These are phyloP conservation scores for Chymomyza costata DNA, from an alignment of 1,140 invertebrate genomes.

Conservation along the genomic window DNA sequence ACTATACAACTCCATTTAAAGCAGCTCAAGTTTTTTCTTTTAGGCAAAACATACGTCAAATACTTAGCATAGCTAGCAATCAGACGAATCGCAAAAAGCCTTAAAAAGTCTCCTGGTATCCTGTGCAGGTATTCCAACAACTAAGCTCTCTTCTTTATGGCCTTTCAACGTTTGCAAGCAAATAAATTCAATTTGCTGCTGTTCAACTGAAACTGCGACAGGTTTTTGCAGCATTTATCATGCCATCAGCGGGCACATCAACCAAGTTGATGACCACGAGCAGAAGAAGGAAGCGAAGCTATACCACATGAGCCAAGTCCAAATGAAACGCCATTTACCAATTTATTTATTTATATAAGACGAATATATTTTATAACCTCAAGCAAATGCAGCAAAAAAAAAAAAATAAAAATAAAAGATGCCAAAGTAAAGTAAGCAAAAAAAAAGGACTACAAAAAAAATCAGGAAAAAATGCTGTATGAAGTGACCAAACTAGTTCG, in stretches of 20 bases:
- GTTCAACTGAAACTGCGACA: slow-evolving; percentile 56
- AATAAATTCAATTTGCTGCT: slow-evolving; percentile 70
- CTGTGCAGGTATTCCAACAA: slow-evolving; percentile 31
- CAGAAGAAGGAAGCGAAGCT: neutral
- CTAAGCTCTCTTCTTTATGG: slow-evolving; percentile 14
- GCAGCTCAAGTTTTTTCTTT: slow-evolving; percentile 12
- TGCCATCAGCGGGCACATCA: slow-evolving; percentile 44
- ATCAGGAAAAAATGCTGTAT: slow-evolving; percentile 61
- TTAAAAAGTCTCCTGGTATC: slow-evolving; percentile 47
- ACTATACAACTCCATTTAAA: slow-evolving; percentile 2
- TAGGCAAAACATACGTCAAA: no score
- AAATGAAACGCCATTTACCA: slow-evolving; percentile 71
- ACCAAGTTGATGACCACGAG: neutral
- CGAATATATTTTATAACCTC: slow-evolving; percentile 73
- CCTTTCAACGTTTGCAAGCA: slow-evolving; percentile 51
- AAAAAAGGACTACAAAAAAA: slow-evolving; percentile 10
- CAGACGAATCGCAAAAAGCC: slow-evolving; percentile 41
- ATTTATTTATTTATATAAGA: slow-evolving; percentile 74
- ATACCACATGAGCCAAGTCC: slow-evolving; percentile 30
- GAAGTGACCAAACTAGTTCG: slow-evolving; percentile 73
- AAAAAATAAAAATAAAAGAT: slow-evolving; percentile 6
- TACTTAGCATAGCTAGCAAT: slow-evolving; percentile 47
- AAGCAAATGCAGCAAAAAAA: slow-evolving; percentile 44
- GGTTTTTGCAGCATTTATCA: slow-evolving; percentile 73
- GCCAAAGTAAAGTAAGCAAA: neutral